Evolutionary conservation across 1,140 invertebrate genomes (phyloP).

Genomic region (Drosophila repleta): DNA sequence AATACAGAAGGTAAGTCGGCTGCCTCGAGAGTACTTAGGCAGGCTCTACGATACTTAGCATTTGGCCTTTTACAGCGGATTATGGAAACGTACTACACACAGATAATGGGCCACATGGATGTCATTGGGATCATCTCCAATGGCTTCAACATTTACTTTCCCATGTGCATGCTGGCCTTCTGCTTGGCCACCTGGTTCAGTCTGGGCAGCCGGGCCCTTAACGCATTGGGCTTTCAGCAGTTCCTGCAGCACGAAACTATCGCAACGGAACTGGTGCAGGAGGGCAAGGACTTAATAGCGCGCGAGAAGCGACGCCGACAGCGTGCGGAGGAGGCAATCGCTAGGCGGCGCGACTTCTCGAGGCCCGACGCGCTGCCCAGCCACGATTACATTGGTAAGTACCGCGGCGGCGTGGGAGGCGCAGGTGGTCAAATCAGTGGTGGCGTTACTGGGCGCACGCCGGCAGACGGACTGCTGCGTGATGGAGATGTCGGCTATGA

Average conservation of each 20-base stretch:
- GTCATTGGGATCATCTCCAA: constrained; percentile 98
- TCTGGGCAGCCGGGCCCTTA: constrained; percentile 94
- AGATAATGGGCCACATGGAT: constrained; percentile 99
- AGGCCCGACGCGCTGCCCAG: constrained; percentile 84
- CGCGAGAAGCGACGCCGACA: constrained; percentile 93
- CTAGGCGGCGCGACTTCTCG: constrained; percentile 89
- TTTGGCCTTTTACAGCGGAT: constrained; percentile 50
- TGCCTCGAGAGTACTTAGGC: too few species aligned
- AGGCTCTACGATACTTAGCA: too few species aligned
- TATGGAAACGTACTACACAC: constrained; percentile 83
- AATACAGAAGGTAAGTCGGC: constrained; percentile 87
- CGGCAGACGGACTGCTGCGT: constrained; percentile 79
- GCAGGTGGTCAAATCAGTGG: constrained; percentile 71
- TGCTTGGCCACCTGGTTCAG: constrained; percentile 98
- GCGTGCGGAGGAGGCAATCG: constrained; percentile 90
- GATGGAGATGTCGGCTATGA: constrained; percentile 75
- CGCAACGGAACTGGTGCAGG: constrained; percentile 95
- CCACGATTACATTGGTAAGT: constrained; percentile 83
- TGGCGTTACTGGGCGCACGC: constrained; percentile 45
- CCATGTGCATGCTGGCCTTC: constrained; percentile 97
- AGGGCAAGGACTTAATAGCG: constrained; percentile 95
- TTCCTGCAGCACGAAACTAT: constrained; percentile 97
- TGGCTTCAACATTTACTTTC: constrained; percentile 99
- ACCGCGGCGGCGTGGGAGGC: constrained; percentile 85
- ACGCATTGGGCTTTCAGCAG: constrained; percentile 96